Base-by-base conservation (phyloP, 2,113 vertebrate species). In the Notarius lentiginosus region DNA sequence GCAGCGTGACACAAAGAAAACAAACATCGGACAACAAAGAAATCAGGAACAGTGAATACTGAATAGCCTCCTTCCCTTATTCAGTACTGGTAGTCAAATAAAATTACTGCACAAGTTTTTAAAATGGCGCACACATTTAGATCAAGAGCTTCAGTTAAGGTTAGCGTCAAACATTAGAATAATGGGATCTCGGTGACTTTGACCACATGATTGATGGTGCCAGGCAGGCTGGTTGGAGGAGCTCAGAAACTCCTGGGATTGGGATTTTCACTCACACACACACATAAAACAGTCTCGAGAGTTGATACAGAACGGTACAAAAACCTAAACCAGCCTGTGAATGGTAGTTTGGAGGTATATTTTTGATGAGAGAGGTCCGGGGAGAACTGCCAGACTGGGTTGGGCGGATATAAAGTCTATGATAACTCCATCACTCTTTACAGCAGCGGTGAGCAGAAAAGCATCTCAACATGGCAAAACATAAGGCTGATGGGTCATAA, bases 11-110 rank as follows among this genome's bases (percentile, higher is more conserved):
- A 65, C 75, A 86, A 1, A 53, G 15, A 86, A 22, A 86, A 47
- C 63, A 70, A 80, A 75, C 66, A 55, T 34, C 24, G 27, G 15
- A 72, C 60, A 66, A 89, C 72, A 82, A 70, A 70, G 65, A 51
- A 34, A 24, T 56, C 14, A 86, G 55, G 20, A 22, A 63, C 58
- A 2, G 47, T 47, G 75, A 53, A 63, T 30, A 5, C 27, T 47
- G 75, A 53, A 68, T 30, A 73, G 79, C 51, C 51, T 61, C 63
- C 51, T 34, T 70, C 47, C 7, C 11, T 12, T 17, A 86, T 68
- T 30, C 20, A 66, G 86, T 49, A 66, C 63, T 47, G 58, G 49
- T 30, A 11, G 6, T 79, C 0, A 79, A 47, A 73, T 41, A 49
- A 24, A 75, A 14, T 51, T 7, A n/a, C 9, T 65, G 22, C 11